Evolutionary conservation across 2,797 vertebrate species (phyloP), one percentile per base, ranked within the genome.

Genomic region (Pogoniulus pusillus): DNA sequence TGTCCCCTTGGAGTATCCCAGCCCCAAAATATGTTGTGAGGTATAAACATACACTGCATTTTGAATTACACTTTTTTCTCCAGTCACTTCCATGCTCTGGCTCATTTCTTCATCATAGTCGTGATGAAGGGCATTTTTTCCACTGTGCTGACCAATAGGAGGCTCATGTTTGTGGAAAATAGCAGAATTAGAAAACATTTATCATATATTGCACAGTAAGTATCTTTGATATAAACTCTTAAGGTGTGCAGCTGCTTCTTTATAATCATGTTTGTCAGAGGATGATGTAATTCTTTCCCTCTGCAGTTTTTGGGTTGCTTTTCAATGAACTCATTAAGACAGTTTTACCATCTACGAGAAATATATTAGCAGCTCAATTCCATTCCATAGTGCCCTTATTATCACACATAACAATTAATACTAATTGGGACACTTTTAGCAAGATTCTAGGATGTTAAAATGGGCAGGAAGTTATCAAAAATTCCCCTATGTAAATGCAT

Each of bases 181-280:
- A 66, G 10, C 32, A 92, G 71, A 93, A 93, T 78, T 91, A 76
- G 39, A 76, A 88, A 69, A 43, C 72, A 59, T 26, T 83, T 85
- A 14, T 89, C 18, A 10, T 80, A n/a, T 39, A 79, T 55, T 79
- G 37, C 29, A 43, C 5, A 82, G 57, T 66, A 83, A 91, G 68
- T 71, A 71, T 43, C 6, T 86, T 82, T 87, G 23, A 71, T 62
- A 57, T 43, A 81, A 69, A 66, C 13, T 12, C 30, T 72, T 76
- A 34, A 85, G 23, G 32, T 84, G 30, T 43, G 9, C 12, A 88
- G 35, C 22, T 73, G 17, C 23, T 84, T 63, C 57, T 81, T 84
- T 85, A 86, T 68, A 70, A 66, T 59, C 24, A 71, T 70, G 15
- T 75, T 71, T 79, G 39, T 73, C 81, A 87, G 57, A 82, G 94